Percentiles rank a stretch among this genome's conserved stretches.
phyloP scores from a whole-genome alignment of 2,113 vertebrate species.

The Perca schrenkii region DNA sequence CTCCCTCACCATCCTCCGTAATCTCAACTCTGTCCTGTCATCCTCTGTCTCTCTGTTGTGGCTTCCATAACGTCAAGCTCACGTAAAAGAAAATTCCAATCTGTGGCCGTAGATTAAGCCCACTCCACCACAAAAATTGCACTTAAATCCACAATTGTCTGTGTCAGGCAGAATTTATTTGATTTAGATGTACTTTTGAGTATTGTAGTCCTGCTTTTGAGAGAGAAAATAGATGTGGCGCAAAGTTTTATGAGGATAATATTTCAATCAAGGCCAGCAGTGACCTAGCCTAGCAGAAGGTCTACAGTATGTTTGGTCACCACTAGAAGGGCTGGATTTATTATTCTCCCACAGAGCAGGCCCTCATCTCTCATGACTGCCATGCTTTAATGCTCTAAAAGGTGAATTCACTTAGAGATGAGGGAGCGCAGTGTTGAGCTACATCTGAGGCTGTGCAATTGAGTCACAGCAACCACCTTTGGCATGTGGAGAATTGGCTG shows the following conservation, averaged over 20 bases:
- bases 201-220: conserved; percentile 29
- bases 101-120: conserved; percentile 44
- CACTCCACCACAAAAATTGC: conserved; percentile 32
- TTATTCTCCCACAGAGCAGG: conserved; percentile 27
- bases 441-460: neutral
- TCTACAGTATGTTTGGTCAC: conserved; percentile 44
- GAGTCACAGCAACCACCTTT: conserved; percentile 9
- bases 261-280: conserved; percentile 38
- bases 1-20: conserved; percentile 29
- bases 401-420: conserved; percentile 38
- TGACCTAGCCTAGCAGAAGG: conserved; percentile 60
- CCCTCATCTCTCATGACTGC: conserved; percentile 49
- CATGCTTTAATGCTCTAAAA: conserved; percentile 42
- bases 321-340: conserved; percentile 49
- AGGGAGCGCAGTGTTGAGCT: conserved; percentile 13
- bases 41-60: conserved; percentile 38
- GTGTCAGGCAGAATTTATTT: conserved; percentile 40
- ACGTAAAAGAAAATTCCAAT: conserved; percentile 48
- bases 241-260: conserved; percentile 58
- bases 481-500: conserved; percentile 9
- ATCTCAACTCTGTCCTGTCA: conserved; percentile 51
- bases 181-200: conserved; percentile 60
- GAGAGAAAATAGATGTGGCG: conserved; percentile 49
- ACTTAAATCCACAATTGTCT: conserved; percentile 52
- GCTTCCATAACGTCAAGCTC: conserved; percentile 11